A percentile compares a stretch with the other conserved stretches of the same genome.
These are phyloP conservation scores for Heliconius ismenius DNA, from an alignment of 2,888 invertebrate genomes.

Conservation along the genomic window DNA sequence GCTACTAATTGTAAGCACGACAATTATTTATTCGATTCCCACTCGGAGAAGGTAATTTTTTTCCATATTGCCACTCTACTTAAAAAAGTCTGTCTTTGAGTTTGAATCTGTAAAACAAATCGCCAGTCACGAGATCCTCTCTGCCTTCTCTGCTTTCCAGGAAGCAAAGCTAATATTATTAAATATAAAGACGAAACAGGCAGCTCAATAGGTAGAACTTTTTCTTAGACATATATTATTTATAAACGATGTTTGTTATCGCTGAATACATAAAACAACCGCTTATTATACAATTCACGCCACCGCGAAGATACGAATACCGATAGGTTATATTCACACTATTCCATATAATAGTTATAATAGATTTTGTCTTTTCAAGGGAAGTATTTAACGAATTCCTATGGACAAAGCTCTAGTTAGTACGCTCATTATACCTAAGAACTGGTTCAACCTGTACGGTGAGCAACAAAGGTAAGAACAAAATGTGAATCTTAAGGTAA, in stretches of 20 bases:
- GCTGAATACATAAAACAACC: conserved; percentile 10
- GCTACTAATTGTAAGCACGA: neutral
- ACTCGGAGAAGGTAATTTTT: neutral
- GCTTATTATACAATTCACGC: conserved; percentile 34
- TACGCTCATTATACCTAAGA: conserved; percentile 66
- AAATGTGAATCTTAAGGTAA: conserved; percentile 27
- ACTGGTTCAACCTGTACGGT: conserved; percentile 54
- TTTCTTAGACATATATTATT: conserved; percentile 17
- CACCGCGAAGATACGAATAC: conserved; percentile 36
- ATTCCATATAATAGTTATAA: conserved; percentile 42
- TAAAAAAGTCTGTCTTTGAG: neutral
- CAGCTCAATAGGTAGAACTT: neutral
- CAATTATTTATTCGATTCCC: neutral
- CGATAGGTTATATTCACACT: conserved; percentile 42
- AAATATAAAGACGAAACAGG: neutral
- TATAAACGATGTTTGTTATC: conserved; percentile 15
- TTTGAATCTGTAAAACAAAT: neutral
- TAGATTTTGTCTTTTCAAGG: conserved; percentile 43
- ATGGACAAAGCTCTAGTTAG: conserved; percentile 64
- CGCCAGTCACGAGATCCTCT: neutral
- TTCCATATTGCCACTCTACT: neutral
- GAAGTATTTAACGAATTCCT: conserved; percentile 55
- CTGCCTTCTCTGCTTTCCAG: neutral
- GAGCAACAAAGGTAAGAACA: neutral
- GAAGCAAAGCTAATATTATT: neutral